Evolutionary conservation across 2,797 vertebrate genomes (phyloP), one percentile per base, ranked within the genome.

Genomic region (Phrynocephalus forsythii): DNA sequence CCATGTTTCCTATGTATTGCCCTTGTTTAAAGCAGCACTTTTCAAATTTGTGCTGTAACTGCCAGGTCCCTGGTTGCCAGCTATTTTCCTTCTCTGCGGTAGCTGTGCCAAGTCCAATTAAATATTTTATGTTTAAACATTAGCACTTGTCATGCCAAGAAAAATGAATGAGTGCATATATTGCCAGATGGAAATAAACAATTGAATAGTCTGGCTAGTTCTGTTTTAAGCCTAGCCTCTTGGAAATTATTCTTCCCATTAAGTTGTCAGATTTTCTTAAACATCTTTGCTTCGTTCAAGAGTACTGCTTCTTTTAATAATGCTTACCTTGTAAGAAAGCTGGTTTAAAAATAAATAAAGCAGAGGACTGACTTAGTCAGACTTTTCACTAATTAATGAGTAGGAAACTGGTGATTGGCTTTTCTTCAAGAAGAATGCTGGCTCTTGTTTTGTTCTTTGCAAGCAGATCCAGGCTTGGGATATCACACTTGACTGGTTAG

Each of bases 401-500:
- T 92, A 92, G 84, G 92, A 84, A 92, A 33, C 89, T 91, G 71
- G 85, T 92, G 94, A 95, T 90, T 93, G 91, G 90, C 91, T 95
- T 92, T 92, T 92, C 68, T 94, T 91, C 89, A 90, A 92, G 71
- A 95, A 94, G 93, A 95, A 94, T 94, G 92, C 91, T 0, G 10
- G 86, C 94, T 93, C 94, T 96, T 90, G 92, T 71, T 67, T 92
- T 93, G 87, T 91, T 93, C 93, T 91, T 91, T 92, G 91, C 93
- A 92, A 95, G 86, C 56, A 87, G 85, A 91, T 93, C 92, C 89
- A 73, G 84, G 66, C 66, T 92, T 88, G 90, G 83, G 84, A 88
- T 92, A 68, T 82, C 82, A 83, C 89, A 89, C 90, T 94, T 93
- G 85, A 91, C 78, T 94, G 91, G 69, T 89, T 91, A 91, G 88